A percentile compares a stretch with the other conserved stretches of the same genome.
Conservation (phyloP, 1,140 invertebrate genomes). For the Pachyrhynchus sulphureomaculatus region DNA sequence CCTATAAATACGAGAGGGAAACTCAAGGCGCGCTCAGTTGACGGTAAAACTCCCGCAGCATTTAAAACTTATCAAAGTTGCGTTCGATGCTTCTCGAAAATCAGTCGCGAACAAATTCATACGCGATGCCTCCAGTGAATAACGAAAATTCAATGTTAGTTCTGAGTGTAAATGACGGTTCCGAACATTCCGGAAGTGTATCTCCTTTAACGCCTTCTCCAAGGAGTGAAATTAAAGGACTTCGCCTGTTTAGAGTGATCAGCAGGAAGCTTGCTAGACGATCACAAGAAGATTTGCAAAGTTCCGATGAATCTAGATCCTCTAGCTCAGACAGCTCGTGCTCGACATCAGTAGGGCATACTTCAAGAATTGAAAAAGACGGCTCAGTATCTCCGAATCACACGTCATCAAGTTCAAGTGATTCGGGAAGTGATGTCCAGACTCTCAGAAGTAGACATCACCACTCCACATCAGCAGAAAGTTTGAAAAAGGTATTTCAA, state of each 20-base stretch:
- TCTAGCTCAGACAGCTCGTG: conserved; percentile 60
- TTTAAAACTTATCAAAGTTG: too few relatives aligned
- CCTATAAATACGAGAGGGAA: too few relatives aligned
- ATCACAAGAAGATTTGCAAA: conserved; percentile 53
- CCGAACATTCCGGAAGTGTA: conserved; percentile 28
- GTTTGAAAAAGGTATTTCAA: conserved; percentile 69
- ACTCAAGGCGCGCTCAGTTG: too few relatives aligned
- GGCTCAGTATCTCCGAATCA: conserved; percentile 49
- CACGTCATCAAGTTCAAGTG: conserved; percentile 60
- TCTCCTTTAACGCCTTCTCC: conserved; percentile 53
- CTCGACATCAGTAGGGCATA: too few relatives aligned
- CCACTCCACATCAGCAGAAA: conserved; percentile 61
- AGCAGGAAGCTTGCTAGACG: conserved; percentile 59
- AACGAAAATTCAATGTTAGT: conserved; percentile 17
- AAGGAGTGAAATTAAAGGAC: conserved; percentile 55
- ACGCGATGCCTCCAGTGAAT: too few relatives aligned
- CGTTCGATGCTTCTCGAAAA: too few relatives aligned
- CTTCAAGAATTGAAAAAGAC: conserved; percentile 46
- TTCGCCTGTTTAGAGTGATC: conserved; percentile 61
- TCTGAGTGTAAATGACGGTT: conserved; percentile 2
- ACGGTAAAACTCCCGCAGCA: too few relatives aligned
- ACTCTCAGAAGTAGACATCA: conserved; percentile 55
- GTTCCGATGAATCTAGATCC: conserved; percentile 55
- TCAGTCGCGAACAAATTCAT: too few relatives aligned
- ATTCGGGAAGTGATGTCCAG: conserved; percentile 58